Percentiles rank a stretch among this genome's conserved stretches.
phyloP scores from a whole-genome alignment of 2,888 invertebrate genomes.

The Psylliodes chrysocephalus region DNA sequence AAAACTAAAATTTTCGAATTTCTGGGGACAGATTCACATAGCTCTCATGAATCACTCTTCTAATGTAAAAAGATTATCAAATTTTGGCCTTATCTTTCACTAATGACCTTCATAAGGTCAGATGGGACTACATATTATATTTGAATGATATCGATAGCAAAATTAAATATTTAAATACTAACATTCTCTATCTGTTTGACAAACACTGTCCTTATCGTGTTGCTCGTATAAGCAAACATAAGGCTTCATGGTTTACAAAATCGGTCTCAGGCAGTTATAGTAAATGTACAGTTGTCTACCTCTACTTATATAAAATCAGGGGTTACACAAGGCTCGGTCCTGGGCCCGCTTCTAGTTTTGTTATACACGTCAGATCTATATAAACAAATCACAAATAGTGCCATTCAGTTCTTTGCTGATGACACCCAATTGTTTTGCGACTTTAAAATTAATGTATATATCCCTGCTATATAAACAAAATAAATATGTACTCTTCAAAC shows the following conservation, averaged over 20 bases:
- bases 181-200: not conserved
- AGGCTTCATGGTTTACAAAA: not conserved
- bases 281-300: not conserved
- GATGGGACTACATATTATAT: not conserved
- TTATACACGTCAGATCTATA: not conserved
- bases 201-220: not conserved
- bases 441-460: not conserved
- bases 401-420: not conserved
- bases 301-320: not conserved
- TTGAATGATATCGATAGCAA: not conserved
- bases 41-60: too few relatives aligned
- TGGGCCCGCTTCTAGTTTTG: not conserved
- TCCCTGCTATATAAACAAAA: not conserved
- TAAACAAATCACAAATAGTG: not conserved
- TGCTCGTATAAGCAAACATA: not conserved
- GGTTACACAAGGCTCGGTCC: too few relatives aligned
- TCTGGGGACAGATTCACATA: too few relatives aligned
- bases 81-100: not conserved
- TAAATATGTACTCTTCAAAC: too few relatives aligned
- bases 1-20: too few relatives aligned
- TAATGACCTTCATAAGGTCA: not conserved
- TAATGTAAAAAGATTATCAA: not conserved
- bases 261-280: not conserved
- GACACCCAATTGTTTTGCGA: not conserved
- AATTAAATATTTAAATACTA: not conserved